A percentile compares a stretch with the other conserved stretches of the same genome.
These are phyloP conservation scores for Holothuria leucospilota DNA, from an alignment of 53 echinoderm and acorn worm genomes.

Conservation along the genomic window DNA sequence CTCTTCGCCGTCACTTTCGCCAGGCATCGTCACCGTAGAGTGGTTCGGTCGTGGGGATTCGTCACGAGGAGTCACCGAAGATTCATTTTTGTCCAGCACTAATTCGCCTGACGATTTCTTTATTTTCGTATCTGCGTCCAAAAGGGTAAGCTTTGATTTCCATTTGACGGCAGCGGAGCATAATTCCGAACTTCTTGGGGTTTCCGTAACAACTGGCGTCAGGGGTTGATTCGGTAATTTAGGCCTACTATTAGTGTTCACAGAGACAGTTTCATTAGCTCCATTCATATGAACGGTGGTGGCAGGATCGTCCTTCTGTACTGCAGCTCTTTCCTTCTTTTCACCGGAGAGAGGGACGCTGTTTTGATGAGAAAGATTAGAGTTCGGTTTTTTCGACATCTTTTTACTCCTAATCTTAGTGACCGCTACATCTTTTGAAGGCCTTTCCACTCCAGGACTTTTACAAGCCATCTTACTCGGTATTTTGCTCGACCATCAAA, in stretches of 20 bases:
- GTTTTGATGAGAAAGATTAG: no score
- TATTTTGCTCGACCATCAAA: no score
- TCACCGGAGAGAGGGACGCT: no score
- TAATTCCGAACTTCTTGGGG: slow-evolving; percentile 69
- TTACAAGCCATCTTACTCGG: no score
- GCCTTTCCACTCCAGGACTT: no score
- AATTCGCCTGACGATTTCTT: not conserved
- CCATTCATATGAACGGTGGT: no score
- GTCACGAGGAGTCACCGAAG: not conserved
- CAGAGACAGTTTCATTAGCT: no score
- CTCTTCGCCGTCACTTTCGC: slow-evolving; percentile 5
- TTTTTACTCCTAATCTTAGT: no score
- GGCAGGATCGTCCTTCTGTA: no score
- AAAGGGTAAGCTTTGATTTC: slow-evolving; percentile 70
- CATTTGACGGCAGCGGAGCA: slow-evolving; percentile 84
- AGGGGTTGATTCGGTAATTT: slow-evolving; percentile 50
- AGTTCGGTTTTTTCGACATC: not conserved
- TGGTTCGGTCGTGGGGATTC: slow-evolving; percentile 23
- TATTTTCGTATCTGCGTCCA: not conserved
- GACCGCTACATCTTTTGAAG: no score
- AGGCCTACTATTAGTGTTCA: no score
- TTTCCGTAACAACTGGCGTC: slow-evolving; percentile 50
- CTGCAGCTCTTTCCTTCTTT: no score
- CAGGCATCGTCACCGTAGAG: not conserved
- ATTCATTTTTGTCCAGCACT: not conserved